These are phyloP conservation scores for Mizuhopecten yessoensis DNA, from an alignment of 1,140 invertebrate genomes.

Conservation along the genomic window DNA sequence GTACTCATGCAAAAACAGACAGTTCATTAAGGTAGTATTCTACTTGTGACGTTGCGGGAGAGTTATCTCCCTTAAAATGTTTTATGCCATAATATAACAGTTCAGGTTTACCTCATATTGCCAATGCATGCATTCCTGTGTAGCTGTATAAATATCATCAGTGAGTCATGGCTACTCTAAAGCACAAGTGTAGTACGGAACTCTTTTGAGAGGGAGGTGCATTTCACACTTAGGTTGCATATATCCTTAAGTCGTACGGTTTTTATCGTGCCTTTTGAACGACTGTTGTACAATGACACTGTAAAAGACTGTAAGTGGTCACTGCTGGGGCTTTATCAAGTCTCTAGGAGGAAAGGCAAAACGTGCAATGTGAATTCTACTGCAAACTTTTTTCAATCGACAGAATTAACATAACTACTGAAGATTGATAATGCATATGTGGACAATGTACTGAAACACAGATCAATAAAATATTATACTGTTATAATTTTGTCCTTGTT, in stretches of 20 bases:
- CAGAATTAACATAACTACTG: background rate
- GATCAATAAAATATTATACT: background rate
- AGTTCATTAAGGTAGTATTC: too few species aligned
- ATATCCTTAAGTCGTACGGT: too few species aligned
- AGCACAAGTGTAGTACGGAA: too few species aligned
- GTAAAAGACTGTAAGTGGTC: background rate
- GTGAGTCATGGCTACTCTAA: too few species aligned
- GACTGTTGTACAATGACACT: too few species aligned
- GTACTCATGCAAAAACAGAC: too few species aligned
- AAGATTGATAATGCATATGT: background rate
- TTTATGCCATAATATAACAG: too few species aligned
- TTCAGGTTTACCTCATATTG: background rate
- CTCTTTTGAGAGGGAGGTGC: too few species aligned
- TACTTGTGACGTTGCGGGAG: too few species aligned
- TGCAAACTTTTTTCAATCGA: background rate
- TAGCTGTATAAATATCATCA: background rate
- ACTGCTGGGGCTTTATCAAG: background rate
- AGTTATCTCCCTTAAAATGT: too few species aligned
- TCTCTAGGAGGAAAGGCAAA: background rate
- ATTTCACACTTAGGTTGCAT: too few species aligned
- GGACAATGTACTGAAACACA: background rate
- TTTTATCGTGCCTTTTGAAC: too few species aligned
- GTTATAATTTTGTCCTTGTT: background rate
- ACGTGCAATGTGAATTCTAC: background rate
- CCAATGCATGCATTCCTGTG: background rate